Base-by-base conservation (phyloP, 1,140 invertebrate species). In the Myzus persicae region DNA sequence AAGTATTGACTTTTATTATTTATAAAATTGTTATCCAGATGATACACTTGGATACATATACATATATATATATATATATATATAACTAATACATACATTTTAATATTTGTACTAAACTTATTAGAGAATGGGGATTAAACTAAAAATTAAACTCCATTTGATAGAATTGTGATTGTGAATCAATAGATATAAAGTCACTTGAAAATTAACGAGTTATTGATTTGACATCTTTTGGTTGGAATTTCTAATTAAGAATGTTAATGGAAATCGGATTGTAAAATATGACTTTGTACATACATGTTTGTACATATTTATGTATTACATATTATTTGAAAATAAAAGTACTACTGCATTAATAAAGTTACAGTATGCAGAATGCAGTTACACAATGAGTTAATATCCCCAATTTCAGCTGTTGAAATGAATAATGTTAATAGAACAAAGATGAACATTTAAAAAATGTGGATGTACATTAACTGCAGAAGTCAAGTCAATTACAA, bases 151-250 rank as follows among this genome's bases (percentile, higher is more conserved):
- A 46, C 31, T 36, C 18, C 20, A 88, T 36, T 48, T 88, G 9
- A 48, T 3, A 88, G 36, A 89, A 26, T 22, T 38, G 24, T 40
- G 51, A 11, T 89, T 46, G 1, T 7, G 7, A 91, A 44, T 91
- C 46, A 18, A 22, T 81, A 91, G 36, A 20, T 81, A 82, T 38
- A 48, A 82, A 81, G 90, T 92, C 90, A 81, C 90, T 92, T 92
- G 90, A 92, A 82, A 92, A 92, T 46, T 22, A 92, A 26, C 6
- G 4, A 82, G 36, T 38, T 90, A 82, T 92, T 81, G n/a, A 51
- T 59, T 36, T n/a, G n/a, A n/a, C n/a, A n/a, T 5, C 44, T 81
- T 82, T 92, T 36, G 44, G 42, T 82, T 81, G n/a, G 2, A 89
- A 8, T 31, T n/a, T 59, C 6, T 90, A 81, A 4, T 76, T 76